These are phyloP conservation scores for Craseonycteris thonglongyai DNA, from an alignment of 2,113 vertebrate genomes.

Conservation along the genomic window DNA sequence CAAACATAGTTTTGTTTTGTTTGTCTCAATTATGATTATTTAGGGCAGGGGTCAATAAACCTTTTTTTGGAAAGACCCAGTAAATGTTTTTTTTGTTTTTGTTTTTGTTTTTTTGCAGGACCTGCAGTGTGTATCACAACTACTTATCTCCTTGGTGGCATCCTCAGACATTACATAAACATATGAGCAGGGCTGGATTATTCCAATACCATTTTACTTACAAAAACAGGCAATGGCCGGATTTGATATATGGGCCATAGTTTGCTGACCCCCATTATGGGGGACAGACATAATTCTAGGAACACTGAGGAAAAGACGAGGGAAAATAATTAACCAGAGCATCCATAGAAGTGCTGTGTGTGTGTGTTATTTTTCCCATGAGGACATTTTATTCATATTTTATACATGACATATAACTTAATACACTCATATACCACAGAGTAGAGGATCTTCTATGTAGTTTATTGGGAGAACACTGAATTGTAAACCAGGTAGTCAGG, in stretches of 20 bases:
- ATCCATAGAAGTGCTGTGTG: not conserved
- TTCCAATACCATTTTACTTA: constrained; percentile 3
- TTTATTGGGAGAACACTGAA: not conserved
- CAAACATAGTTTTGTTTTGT: not conserved
- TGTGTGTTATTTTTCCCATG: not conserved
- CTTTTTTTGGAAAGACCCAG: not conserved
- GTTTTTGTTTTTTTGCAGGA: not conserved
- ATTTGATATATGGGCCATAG: not conserved
- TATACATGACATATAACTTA: not conserved
- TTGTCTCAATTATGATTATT: not conserved
- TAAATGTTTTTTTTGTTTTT: constrained; percentile 19
- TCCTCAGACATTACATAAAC: not conserved
- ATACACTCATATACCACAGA: not conserved
- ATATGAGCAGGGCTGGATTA: not conserved
- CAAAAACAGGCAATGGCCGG: not conserved
- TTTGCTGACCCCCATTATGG: not conserved
- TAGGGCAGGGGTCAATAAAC: not conserved
- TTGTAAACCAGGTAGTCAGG: not conserved
- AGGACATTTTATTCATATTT: not conserved
- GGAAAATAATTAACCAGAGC: not conserved
- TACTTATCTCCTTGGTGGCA: not conserved
- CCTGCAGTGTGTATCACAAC: not conserved
- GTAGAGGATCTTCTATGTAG: not conserved
- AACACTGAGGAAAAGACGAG: not conserved
- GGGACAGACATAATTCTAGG: not conserved